These are phyloP conservation scores for Tubiluchus corallicola DNA, from an alignment of 2,888 invertebrate species.

Conservation along the genomic window DNA sequence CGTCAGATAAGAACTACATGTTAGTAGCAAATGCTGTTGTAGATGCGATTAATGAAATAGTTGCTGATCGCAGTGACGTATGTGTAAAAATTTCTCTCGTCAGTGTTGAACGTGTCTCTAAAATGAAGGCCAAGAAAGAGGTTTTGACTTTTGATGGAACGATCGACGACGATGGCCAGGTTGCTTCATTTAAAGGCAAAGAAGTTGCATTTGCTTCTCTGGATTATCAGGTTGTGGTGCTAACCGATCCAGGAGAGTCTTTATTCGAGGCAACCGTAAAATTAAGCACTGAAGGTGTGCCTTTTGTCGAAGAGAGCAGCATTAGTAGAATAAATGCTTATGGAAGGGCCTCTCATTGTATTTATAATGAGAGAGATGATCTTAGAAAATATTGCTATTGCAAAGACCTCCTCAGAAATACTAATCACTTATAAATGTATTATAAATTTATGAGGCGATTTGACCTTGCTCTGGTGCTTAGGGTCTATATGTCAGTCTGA, in stretches of 20 bases:
- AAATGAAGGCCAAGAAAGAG: constrained; percentile 41
- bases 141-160: constrained; percentile 32
- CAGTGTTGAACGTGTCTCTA: constrained; percentile 48
- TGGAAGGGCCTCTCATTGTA: constrained; percentile 58
- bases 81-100: constrained; percentile 32
- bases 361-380: constrained; percentile 37
- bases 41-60: constrained; percentile 21
- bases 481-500: too few species aligned
- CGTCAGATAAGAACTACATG: constrained; percentile 32
- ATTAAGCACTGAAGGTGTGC: constrained; percentile 38
- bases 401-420: too few species aligned
- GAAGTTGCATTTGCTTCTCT: constrained; percentile 39
- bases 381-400: constrained; percentile 71
- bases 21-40: constrained; percentile 35
- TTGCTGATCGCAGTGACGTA: constrained; percentile 26
- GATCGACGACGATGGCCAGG: constrained; percentile 61
- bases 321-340: constrained; percentile 65
- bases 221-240: constrained; percentile 58
- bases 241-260: constrained; percentile 50
- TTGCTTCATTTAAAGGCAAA: constrained; percentile 54
- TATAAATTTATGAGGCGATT: too few species aligned
- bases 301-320: constrained; percentile 43
- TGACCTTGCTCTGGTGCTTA: too few species aligned
- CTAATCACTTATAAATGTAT: too few species aligned
- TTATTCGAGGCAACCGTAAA: constrained; percentile 62